Conservation (phyloP, 2,113 vertebrate genomes). For the Ptilorrhoa leucosticta region DNA sequence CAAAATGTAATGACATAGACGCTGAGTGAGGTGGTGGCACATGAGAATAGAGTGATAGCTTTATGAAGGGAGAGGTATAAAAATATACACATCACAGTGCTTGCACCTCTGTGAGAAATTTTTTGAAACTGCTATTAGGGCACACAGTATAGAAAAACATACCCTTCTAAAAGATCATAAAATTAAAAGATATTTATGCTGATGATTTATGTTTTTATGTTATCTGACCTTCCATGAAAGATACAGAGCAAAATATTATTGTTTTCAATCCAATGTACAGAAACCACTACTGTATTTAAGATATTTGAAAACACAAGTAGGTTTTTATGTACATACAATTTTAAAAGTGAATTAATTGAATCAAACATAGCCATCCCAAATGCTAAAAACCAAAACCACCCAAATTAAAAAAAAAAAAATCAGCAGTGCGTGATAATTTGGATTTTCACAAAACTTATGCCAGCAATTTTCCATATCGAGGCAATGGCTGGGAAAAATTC, state of each 20-base stretch:
- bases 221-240: neutral
- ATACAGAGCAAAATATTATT: neutral
- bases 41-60: neutral
- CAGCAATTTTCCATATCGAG: neutral
- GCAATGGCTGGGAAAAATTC: neutral
- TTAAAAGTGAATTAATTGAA: neutral
- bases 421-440: neutral
- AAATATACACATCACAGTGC: neutral
- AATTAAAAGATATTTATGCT: neutral
- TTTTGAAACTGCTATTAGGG: neutral
- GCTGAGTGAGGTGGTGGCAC: neutral
- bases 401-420: neutral
- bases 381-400: accelerated
- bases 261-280: neutral
- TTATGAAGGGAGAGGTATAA: neutral
- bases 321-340: neutral
- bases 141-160: neutral
- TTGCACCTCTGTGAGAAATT: neutral
- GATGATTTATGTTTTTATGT: neutral
- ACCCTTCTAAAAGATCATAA: neutral
- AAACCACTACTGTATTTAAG: neutral
- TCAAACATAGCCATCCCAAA: neutral
- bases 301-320: neutral
- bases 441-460: neutral
- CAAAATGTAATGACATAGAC: neutral